Percentiles rank a stretch among this genome's conserved stretches.
phyloP scores from a whole-genome alignment of 2,888 invertebrate species.

The Acanthoscelides obtectus region DNA sequence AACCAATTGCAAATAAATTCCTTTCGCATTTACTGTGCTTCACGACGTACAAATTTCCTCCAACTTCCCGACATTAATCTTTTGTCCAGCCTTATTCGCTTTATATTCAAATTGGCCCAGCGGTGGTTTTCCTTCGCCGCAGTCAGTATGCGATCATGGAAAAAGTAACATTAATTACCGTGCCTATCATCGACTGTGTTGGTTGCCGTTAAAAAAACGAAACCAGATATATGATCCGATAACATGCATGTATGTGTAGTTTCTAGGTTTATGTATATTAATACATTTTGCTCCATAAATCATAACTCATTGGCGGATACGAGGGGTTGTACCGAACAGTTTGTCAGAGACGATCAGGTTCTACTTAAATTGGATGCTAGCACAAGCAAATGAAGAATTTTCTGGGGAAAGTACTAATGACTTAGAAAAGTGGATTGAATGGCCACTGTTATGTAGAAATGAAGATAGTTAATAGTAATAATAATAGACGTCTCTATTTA shows the following conservation, averaged over 20 bases:
- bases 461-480: too few species aligned
- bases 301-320: conserved; percentile 30
- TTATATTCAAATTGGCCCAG: neutral
- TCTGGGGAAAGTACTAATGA: too few species aligned
- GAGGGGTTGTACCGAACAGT: neutral
- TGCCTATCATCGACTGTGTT: conserved; percentile 25
- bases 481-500: too few species aligned
- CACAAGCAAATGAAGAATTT: too few species aligned
- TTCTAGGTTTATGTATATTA: conserved; percentile 26
- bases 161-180: conserved; percentile 17
- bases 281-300: conserved; percentile 36
- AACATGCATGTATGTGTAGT: conserved; percentile 30
- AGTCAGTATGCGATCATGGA: neutral
- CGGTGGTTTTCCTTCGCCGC: neutral
- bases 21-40: neutral
- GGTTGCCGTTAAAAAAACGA: conserved; percentile 20
- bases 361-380: too few species aligned
- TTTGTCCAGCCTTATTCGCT: neutral
- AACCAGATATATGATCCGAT: conserved; percentile 27
- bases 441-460: too few species aligned
- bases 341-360: too few species aligned
- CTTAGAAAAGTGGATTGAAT: too few species aligned
- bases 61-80: neutral
- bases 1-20: neutral
- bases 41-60: neutral